Conservation (phyloP, 1,140 invertebrate genomes). For the Drosophila kohkoa region DNA sequence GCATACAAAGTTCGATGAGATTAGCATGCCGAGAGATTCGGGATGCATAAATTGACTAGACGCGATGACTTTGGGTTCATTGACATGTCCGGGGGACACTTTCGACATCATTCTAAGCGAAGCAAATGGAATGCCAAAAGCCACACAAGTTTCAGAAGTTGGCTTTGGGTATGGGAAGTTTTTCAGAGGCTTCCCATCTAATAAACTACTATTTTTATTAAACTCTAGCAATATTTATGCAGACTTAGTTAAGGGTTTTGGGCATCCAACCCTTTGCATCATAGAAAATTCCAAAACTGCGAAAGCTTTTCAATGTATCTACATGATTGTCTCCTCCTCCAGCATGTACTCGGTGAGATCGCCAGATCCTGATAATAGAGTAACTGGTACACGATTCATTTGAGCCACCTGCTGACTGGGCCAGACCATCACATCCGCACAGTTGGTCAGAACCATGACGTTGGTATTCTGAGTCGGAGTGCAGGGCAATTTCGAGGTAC, state of each 20-base stretch:
- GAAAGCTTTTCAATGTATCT: not conserved
- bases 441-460: constrained; percentile 65
- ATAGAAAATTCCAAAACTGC: not conserved
- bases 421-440: constrained; percentile 69
- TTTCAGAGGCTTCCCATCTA: constrained; percentile 41
- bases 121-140: not conserved
- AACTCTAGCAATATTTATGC: not conserved
- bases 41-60: constrained; percentile 42
- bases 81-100: constrained; percentile 38
- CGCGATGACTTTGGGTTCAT: constrained; percentile 13
- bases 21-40: constrained; percentile 32
- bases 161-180: not conserved
- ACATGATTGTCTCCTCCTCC: constrained; percentile 74
- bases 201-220: not conserved
- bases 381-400: constrained; percentile 71
- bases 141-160: constrained; percentile 30
- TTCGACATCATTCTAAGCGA: constrained; percentile 23
- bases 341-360: constrained; percentile 74
- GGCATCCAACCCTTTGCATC: not conserved
- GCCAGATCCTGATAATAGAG: constrained; percentile 54
- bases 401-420: constrained; percentile 68
- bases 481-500: constrained; percentile 45
- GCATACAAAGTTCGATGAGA: constrained; percentile 7
- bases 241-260: not conserved
- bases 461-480: constrained; percentile 60